Base-by-base conservation (phyloP, 1,140 invertebrate species). In the Brachionus rotundiformis region DNA sequence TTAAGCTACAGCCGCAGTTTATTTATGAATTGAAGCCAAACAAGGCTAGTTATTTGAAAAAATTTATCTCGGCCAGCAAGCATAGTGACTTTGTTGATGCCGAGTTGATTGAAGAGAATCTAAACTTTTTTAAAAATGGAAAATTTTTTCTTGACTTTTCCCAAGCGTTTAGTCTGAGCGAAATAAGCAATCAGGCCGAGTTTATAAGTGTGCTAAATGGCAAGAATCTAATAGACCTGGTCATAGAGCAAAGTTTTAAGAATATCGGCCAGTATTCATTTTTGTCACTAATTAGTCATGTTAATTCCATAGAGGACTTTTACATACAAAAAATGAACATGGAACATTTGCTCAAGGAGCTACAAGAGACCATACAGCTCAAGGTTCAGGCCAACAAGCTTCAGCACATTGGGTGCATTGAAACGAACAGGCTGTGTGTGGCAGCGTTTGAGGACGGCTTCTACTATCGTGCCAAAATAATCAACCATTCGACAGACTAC, bases 281-380 rank as follows among this genome's bases (percentile, higher is more conserved):
- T 63, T 3, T 27, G 16, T 33, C 16, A 11, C 6, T 59, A 2
- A 79, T 79, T 23, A 59, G 31, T 19, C 76, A 79, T 11, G 11
- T 79, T 8, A 79, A 59, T 5, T 79, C 44, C 1, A 33, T 59
- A 3, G 36, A 79, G 59, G 59, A 54, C 33, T 79, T 79, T 61
- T 79, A 79, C 19, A n/a, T 79, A 13, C 76, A 79, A 79, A 59
- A 59, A 59, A 1, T 25, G 11, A 41, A 59, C 11, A 39, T 36
- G 19, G 47, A 54, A 1, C 3, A 2, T 27, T 27, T 79, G n/a
- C 19, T 79, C n/a, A 25, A 59, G 36, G 44, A 79, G 47, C 33
- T 79, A 10, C 76, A 79, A n/a, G 76, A 54, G 10, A 63, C 47
- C n/a, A 59, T 79, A 3, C 76, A 79, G 31, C 5, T 33, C 10